Conservation (phyloP, 2,888 invertebrate genomes). For the Matsumyia berberina region DNA sequence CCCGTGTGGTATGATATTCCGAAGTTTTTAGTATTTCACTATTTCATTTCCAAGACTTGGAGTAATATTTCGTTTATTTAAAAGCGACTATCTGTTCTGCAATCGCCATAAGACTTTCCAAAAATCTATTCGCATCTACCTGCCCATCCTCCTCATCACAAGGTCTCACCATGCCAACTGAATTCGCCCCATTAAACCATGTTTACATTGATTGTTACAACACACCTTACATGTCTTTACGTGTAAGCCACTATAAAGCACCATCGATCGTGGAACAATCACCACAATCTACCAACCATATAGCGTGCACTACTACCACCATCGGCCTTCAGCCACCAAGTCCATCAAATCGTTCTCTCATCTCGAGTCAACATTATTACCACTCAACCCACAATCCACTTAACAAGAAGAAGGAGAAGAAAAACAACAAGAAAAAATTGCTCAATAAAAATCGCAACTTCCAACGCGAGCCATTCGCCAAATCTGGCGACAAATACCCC, state of each 20-base stretch:
- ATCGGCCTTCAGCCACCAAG: constrained; percentile 15
- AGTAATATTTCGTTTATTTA: too few relatives aligned
- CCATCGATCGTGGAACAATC: constrained; percentile 37
- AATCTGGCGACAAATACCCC: constrained; percentile 38
- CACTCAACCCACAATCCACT: constrained; percentile 21
- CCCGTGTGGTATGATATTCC: too few relatives aligned
- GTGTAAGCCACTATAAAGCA: constrained; percentile 57
- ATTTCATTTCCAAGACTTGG: too few relatives aligned
- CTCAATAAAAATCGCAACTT: constrained; percentile 53
- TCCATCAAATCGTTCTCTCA: constrained; percentile 53
- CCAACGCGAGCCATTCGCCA: constrained; percentile 32
- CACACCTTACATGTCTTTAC: constrained; percentile 46
- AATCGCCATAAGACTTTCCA: too few relatives aligned
- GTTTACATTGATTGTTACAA: constrained; percentile 60
- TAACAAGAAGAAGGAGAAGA: constrained; percentile 1
- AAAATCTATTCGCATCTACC: constrained; percentile 15
- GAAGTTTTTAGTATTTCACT: too few relatives aligned
- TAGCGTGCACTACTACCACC: constrained; percentile 30
- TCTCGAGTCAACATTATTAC: constrained; percentile 21
- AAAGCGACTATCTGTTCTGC: too few relatives aligned
- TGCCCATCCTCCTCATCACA: constrained; percentile 57
- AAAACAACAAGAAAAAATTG: constrained; percentile 16
- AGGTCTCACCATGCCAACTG: constrained; percentile 43
- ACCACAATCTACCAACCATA: constrained; percentile 26
- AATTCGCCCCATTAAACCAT: constrained; percentile 60